Evolutionary conservation across 2,888 invertebrate species (phyloP).

Genomic region (Tribolium freemani): DNA sequence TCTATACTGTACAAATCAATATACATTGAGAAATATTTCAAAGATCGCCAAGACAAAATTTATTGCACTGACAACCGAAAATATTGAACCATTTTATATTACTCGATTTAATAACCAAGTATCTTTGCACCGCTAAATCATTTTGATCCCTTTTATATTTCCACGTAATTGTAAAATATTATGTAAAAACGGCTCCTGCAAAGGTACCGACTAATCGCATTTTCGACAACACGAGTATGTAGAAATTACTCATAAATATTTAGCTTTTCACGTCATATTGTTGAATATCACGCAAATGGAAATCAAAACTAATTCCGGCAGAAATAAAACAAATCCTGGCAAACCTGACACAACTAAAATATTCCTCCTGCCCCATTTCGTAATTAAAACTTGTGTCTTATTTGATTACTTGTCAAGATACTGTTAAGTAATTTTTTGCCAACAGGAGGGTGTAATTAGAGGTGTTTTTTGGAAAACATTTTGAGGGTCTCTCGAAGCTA

Average conservation of each 20-base stretch:
- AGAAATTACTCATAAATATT: slow-evolving; percentile 26
- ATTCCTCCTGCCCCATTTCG: neutral
- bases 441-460: neutral
- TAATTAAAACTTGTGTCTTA: neutral
- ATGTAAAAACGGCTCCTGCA: neutral
- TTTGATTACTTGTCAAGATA: neutral
- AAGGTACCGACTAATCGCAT: slow-evolving; percentile 8
- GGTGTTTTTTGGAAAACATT: slow-evolving; percentile 34
- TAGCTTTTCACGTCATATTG: slow-evolving; percentile 8
- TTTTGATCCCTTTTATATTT: neutral
- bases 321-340: neutral
- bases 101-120: slow-evolving; percentile 3
- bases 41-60: slow-evolving; percentile 29
- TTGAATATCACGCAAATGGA: slow-evolving; percentile 23
- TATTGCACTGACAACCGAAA: slow-evolving; percentile 33
- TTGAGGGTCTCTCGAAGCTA: slow-evolving; percentile 39
- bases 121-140: neutral
- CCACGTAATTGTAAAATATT: neutral
- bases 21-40: slow-evolving; percentile 45
- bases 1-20: slow-evolving; percentile 50
- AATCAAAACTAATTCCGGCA: slow-evolving; percentile 1
- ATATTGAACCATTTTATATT: slow-evolving; percentile 25
- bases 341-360: neutral
- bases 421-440: neutral
- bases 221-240: slow-evolving; percentile 21